Conservation (phyloP, 2,797 vertebrate genomes). For the Rhinella marina region DNA sequence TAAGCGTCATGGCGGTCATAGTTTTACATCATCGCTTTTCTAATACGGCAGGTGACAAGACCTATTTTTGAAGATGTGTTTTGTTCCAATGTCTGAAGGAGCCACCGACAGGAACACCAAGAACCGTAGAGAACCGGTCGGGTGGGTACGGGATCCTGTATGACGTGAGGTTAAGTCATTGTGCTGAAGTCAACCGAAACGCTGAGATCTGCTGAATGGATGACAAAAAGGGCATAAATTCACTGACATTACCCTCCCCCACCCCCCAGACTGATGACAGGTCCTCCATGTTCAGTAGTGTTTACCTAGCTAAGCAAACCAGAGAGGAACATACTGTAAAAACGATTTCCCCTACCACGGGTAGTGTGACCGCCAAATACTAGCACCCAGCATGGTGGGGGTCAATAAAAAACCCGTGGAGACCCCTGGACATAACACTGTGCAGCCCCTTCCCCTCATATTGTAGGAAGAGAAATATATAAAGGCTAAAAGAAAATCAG, state of each 20-base stretch:
- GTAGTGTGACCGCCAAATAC: background rate
- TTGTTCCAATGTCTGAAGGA: background rate
- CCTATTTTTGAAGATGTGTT: background rate
- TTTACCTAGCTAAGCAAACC: slow-evolving; percentile 1
- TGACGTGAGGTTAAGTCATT: background rate
- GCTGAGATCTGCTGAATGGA: too few species aligned
- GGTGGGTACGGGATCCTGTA: background rate
- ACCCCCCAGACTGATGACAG: background rate
- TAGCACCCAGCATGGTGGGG: background rate
- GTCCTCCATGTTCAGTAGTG: background rate
- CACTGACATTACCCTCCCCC: background rate
- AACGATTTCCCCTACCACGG: background rate
- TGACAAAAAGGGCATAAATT: background rate
- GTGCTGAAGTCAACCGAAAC: background rate
- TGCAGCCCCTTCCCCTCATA: too few species aligned
- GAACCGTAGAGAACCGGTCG: background rate
- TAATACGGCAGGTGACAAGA: background rate
- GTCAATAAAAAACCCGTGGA: too few species aligned
- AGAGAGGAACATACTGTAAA: background rate
- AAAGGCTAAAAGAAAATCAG: too few species aligned
- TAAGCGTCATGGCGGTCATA: background rate
- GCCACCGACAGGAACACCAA: background rate
- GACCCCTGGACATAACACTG: too few species aligned
- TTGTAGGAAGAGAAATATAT: too few species aligned
- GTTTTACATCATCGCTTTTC: background rate